Base-by-base conservation (phyloP, 2,797 vertebrate genomes). In the Alfaro cultratus region DNA sequence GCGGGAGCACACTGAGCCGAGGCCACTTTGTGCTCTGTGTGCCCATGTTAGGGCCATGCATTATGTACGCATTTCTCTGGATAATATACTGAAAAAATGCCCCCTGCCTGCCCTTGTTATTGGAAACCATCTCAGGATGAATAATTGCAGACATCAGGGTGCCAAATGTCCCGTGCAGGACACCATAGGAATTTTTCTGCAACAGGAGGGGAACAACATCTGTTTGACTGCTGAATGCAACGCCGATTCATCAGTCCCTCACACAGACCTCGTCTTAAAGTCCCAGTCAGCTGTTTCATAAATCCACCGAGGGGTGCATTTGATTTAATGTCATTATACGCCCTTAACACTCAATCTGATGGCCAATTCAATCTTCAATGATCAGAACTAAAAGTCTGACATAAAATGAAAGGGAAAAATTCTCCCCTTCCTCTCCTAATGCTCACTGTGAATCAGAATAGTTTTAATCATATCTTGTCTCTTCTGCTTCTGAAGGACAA, bases 101-200 rank as follows among this genome's bases (percentile, higher is more conserved):
- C 95, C 95, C 93, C 94, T 94, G 90, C 84, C 82, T 91, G 95
- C 92, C 96, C 95, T 96, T 96, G 95, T 95, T 95, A 93, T 95
- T 94, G 89, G 93, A 95, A 94, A 94, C 88, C 89, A 87, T 93
- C 93, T 94, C 88, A 86, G 85, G 26, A 93, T 96, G 95, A 96
- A 94, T 95, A 94, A 96, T 96, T 94, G 94, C 91, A 93, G 92
- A 92, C 94, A 93, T 95, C 92, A 90, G 91, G 86, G 93, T 94
- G 95, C 95, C 95, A 96, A 96, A 96, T 96, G 95, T 95, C 93
- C 95, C 95, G 67, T 95, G 95, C 94, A 94, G 93, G 93, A 94
- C 94, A 93, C 91, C 60, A 86, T 94, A 89, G 89, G 92, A 93
- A 90, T 86, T 75, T 94, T 89, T 94, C 87, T 85, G 90, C 90